A percentile compares a stretch with the other conserved stretches of the same genome.
phyloP scores from a whole-genome alignment of 1,140 invertebrate genomes.

The Aphelenchoides avenae region DNA sequence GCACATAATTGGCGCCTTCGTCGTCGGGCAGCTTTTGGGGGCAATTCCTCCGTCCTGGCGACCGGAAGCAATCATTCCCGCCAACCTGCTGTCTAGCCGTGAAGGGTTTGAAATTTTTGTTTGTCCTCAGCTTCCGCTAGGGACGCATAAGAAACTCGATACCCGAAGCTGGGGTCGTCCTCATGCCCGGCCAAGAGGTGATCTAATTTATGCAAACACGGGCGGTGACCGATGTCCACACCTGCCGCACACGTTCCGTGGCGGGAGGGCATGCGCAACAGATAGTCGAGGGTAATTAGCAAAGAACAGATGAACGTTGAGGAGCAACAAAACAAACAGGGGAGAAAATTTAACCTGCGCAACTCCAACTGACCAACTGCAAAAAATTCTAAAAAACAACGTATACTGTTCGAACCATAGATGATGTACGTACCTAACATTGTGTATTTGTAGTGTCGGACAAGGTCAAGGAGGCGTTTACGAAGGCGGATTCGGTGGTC shows the following conservation, averaged over 20 bases:
- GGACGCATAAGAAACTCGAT: not conserved
- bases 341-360: not conserved
- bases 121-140: not conserved
- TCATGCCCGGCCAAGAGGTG: too few relatives aligned
- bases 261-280: too few relatives aligned
- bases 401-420: not conserved
- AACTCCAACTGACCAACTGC: not conserved
- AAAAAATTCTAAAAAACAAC: conserved; percentile 5
- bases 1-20: too few relatives aligned
- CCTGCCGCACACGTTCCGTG: too few relatives aligned
- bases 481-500: conserved; percentile 18
- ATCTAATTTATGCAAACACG: too few relatives aligned
- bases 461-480: conserved; percentile 23
- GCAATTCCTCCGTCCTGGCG: not conserved
- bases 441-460: conserved; percentile 17
- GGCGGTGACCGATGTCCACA: too few relatives aligned
- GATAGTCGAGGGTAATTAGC: not conserved
- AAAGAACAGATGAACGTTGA: not conserved
- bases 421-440: conserved; percentile 1
- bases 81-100: too few relatives aligned
- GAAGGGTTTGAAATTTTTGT: too few relatives aligned
- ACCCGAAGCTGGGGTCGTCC: too few relatives aligned
- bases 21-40: not conserved
- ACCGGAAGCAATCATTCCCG: conserved; percentile 1
- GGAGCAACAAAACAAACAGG: not conserved